Conservation (phyloP, 2,113 vertebrate species). For the Rhinolophus ferrumequinum region DNA sequence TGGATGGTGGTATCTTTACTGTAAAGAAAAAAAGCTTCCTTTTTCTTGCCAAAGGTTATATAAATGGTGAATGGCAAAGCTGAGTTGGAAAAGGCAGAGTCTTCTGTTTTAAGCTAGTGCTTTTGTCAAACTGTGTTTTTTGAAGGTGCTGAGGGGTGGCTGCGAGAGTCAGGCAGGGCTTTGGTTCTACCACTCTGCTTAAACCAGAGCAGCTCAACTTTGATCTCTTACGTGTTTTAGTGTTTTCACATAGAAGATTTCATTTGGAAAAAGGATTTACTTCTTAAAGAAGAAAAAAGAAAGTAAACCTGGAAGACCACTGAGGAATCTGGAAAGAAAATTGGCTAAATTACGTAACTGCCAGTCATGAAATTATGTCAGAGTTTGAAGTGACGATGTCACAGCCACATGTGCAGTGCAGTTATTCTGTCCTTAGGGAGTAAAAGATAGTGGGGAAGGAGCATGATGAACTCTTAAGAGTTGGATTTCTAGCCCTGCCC, state of each 20-base stretch:
- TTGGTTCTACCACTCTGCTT: neutral
- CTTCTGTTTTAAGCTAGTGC: neutral
- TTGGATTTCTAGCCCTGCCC: neutral
- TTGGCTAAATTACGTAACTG: neutral
- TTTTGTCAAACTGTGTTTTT: neutral
- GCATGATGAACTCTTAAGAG: neutral
- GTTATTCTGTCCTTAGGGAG: neutral
- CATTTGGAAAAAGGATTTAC: slow-evolving; percentile 25
- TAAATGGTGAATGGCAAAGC: neutral
- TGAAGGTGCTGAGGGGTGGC: neutral
- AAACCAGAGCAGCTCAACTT: neutral
- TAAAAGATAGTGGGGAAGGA: neutral
- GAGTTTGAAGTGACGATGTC: neutral
- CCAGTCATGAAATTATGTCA: neutral
- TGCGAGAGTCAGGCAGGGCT: neutral
- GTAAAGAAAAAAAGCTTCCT: neutral
- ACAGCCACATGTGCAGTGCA: neutral
- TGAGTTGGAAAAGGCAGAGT: neutral
- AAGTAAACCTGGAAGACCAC: neutral
- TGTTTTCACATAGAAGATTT: slow-evolving; percentile 19
- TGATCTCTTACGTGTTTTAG: neutral
- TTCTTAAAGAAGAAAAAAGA: neutral
- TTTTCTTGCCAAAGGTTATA: slow-evolving; percentile 12
- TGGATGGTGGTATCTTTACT: neutral
- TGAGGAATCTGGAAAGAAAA: slow-evolving; percentile 37